These are phyloP conservation scores for Thymelicus acteon DNA, from an alignment of 2,888 invertebrate species.

Conservation along the genomic window DNA sequence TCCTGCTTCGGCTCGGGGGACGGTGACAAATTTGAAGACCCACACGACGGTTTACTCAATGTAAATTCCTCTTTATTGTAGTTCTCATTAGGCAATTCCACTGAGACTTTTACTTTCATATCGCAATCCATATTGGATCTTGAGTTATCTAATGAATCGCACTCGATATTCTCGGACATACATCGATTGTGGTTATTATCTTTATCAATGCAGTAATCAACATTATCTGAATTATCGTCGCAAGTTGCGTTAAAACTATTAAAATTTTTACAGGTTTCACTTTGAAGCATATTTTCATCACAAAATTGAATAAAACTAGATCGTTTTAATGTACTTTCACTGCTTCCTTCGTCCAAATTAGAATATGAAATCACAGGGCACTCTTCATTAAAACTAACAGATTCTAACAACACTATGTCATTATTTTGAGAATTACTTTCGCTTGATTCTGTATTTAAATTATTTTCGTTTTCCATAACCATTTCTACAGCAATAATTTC, in stretches of 20 bases:
- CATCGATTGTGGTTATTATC: constrained; percentile 63
- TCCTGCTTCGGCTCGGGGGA: constrained; percentile 65
- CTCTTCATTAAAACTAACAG: constrained; percentile 69
- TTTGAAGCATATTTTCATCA: constrained; percentile 77
- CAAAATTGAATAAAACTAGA: constrained; percentile 68
- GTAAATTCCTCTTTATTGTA: constrained; percentile 50
- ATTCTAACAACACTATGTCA: constrained; percentile 67
- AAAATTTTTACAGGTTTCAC: constrained; percentile 74
- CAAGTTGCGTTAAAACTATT: constrained; percentile 76
- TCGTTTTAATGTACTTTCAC: constrained; percentile 53
- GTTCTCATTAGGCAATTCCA: constrained; percentile 62
- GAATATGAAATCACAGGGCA: constrained; percentile 63
- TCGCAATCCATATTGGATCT: constrained; percentile 58
- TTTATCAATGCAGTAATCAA: constrained; percentile 64
- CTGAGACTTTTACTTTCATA: constrained; percentile 74
- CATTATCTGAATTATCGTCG: constrained; percentile 62
- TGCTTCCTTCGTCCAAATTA: constrained; percentile 55
- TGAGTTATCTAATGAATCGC: constrained; percentile 66
- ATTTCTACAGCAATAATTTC: constrained; percentile 68
- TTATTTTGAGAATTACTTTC: constrained; percentile 56
- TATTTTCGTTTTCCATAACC: constrained; percentile 59
- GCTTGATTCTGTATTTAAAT: constrained; percentile 55
- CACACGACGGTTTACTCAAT: constrained; percentile 55
- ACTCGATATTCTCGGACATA: constrained; percentile 68
- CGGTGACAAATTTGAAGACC: constrained; percentile 63